These are phyloP conservation scores for Peromyscus californicus DNA, from an alignment of 2,113 vertebrate genomes.

Conservation along the genomic window DNA sequence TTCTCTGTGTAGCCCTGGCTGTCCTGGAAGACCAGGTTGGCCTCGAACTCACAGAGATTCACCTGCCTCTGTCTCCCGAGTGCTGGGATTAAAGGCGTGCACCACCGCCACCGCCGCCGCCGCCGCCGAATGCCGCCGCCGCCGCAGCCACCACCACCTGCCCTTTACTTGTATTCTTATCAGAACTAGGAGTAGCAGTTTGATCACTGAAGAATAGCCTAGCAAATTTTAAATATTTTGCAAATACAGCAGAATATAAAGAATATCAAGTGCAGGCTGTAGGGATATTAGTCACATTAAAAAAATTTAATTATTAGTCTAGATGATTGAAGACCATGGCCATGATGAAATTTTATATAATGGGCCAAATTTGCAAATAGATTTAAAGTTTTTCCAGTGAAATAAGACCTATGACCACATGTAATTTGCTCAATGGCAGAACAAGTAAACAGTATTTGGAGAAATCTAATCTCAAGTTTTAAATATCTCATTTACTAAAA, in stretches of 20 bases:
- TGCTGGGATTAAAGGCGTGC: not conserved
- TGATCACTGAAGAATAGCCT: not conserved
- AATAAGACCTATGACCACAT: not conserved
- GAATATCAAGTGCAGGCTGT: not conserved
- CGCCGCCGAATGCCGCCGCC: too few relatives aligned
- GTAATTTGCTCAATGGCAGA: not conserved
- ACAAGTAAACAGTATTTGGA: not conserved
- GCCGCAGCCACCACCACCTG: too few relatives aligned
- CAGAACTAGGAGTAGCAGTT: not conserved
- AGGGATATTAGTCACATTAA: not conserved
- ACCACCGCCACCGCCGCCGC: too few relatives aligned
- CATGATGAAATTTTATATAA: not conserved
- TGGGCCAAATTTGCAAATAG: not conserved
- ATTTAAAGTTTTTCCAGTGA: not conserved
- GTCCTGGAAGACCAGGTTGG: too few relatives aligned
- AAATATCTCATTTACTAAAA: not conserved
- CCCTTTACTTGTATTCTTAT: not conserved
- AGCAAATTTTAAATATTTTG: not conserved
- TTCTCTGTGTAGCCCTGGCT: not conserved
- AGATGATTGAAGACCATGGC: not conserved
- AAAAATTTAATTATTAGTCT: not conserved
- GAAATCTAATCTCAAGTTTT: not conserved
- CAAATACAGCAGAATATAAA: not conserved
- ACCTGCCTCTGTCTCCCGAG: not conserved
- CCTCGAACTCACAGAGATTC: too few relatives aligned